Evolutionary conservation across 2,113 vertebrate genomes (phyloP), one percentile per base, ranked within the genome.

Genomic region (Lucifuga dentata): DNA sequence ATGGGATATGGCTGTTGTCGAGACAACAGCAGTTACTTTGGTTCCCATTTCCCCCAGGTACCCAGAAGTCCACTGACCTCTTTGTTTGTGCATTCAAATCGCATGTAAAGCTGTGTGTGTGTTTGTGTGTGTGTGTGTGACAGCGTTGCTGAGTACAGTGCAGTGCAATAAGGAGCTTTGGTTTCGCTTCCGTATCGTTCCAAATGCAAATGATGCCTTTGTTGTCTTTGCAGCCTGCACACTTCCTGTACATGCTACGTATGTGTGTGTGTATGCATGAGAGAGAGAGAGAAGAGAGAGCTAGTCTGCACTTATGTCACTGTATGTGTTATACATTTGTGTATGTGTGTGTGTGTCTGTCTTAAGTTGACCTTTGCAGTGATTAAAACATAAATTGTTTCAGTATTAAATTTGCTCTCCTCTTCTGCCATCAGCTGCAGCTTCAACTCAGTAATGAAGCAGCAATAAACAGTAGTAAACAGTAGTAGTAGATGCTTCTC

Each of bases 41-140:
- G 41, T 82, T 85, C 68, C 77, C 50, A 60, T 75, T 84, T 90
- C 85, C 78, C 73, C 26, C 73, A 81, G 63, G 55, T 78, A 69
- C 51, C 63, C 74, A 79, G 65, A 72, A 63, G 76, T 83, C 80
- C 64, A 66, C 24, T 41, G 76, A 38, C 11, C 29, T 72, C 70
- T 69, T 72, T 86, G 84, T 85, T 71, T 83, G 79, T 68, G 5
- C 43, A 90, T 76, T 82, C 80, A 90, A 88, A 90, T 86, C 10
- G 7, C 41, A 88, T 73, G 88, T 44, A 90, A 90, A 88, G 23
- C 23, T 52, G 53, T 26, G 51, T 17, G 58, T 61, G 63, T 68
- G 58, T 51, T 60, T 73, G 66, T 68, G 55, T 41, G 63, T 68
- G 36, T 36, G 56, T 70, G 68, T 70, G 53, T 59, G 49, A 36